phyloP scores from a whole-genome alignment of 37 sponge, comb jelly and placozoan species.

The Halichondria panicea region DNA sequence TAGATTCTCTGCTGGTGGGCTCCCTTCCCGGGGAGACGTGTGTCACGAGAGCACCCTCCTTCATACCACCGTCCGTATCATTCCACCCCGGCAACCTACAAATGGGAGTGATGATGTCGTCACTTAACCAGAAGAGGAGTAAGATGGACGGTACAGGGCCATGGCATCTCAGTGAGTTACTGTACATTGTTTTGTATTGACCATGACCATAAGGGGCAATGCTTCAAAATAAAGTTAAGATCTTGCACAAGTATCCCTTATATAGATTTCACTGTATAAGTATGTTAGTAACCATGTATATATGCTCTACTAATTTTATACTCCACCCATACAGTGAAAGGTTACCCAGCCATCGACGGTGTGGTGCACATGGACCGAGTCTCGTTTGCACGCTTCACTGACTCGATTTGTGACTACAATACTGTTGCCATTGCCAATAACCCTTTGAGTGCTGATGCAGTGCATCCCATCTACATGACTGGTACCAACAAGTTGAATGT shows the following conservation, averaged over 20 bases:
- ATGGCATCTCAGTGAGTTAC: slow-evolving; percentile 73
- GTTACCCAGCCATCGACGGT: slow-evolving; percentile 85
- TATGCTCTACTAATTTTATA: not conserved
- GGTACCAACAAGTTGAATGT: slow-evolving; percentile 51
- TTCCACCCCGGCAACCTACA: slow-evolving; percentile 3
- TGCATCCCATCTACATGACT: slow-evolving; percentile 67
- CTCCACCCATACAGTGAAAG: slow-evolving; percentile 53
- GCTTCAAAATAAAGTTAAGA: not conserved
- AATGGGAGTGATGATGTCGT: slow-evolving; percentile 87
- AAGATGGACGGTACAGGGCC: slow-evolving; percentile 81
- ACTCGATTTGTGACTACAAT: slow-evolving; percentile 29
- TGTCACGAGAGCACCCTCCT: slow-evolving; percentile 20
- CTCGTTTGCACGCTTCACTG: slow-evolving; percentile 71
- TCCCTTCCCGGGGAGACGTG: slow-evolving; percentile 55
- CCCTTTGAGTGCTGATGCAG: slow-evolving; percentile 82
- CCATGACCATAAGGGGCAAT: not conserved
- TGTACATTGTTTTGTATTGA: not conserved
- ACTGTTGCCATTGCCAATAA: slow-evolving; percentile 76
- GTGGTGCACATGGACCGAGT: slow-evolving; percentile 14
- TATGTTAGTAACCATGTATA: not conserved
- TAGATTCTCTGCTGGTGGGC: slow-evolving; percentile 70
- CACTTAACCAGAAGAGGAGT: slow-evolving; percentile 70
- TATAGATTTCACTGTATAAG: not conserved
- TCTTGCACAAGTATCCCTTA: not conserved
- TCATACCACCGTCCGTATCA: slow-evolving; percentile 14